Conservation (phyloP, 2,797 vertebrate species). For the Simalia tracyae region DNA sequence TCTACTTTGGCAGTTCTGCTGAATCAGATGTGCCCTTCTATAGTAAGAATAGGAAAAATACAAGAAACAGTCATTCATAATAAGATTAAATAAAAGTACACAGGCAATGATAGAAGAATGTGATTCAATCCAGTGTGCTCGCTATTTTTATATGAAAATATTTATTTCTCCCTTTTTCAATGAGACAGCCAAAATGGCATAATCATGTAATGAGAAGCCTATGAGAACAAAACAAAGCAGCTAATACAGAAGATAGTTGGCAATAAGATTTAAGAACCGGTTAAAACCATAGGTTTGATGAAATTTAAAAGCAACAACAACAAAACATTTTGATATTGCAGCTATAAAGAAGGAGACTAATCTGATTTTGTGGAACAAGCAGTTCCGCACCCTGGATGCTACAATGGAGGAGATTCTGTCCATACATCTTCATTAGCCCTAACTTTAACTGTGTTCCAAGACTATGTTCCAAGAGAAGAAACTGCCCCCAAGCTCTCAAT, state of each 20-base stretch:
- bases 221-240: background rate
- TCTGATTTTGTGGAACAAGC: background rate
- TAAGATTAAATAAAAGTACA: background rate
- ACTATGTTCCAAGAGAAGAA: background rate
- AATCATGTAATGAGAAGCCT: background rate
- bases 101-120: background rate
- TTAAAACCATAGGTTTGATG: background rate
- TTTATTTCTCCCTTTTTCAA: background rate
- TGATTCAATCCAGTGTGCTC: background rate
- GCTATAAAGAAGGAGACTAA: background rate
- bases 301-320: background rate
- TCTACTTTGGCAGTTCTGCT: constrained; percentile 19
- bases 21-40: constrained; percentile 31
- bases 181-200: background rate
- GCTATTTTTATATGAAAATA: background rate
- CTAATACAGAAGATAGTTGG: background rate
- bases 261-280: background rate
- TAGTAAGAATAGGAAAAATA: background rate
- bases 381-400: background rate
- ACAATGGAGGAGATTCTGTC: background rate
- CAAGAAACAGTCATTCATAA: constrained; percentile 3
- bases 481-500: background rate
- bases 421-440: background rate
- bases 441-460: background rate
- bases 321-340: background rate